These are phyloP conservation scores for Hydraecia micacea DNA, from an alignment of 2,888 invertebrate genomes.

Conservation along the genomic window DNA sequence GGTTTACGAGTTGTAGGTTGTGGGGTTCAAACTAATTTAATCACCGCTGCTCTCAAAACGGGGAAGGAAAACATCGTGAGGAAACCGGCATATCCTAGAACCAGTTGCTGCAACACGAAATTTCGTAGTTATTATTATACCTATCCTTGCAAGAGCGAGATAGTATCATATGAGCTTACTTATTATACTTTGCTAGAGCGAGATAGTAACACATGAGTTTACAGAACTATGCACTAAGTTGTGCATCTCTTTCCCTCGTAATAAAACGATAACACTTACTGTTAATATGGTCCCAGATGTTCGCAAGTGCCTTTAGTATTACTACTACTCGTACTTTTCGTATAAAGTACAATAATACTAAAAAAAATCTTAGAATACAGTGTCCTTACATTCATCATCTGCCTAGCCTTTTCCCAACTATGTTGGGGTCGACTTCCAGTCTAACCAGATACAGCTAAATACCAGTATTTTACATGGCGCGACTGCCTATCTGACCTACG, in stretches of 20 bases:
- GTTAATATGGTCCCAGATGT: slow-evolving; percentile 51
- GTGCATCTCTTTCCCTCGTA: slow-evolving; percentile 32
- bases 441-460: no score
- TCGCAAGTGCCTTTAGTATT: slow-evolving; percentile 37
- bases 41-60: no score
- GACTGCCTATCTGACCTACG: no score
- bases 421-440: no score
- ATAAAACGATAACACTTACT: slow-evolving; percentile 46
- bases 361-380: not conserved
- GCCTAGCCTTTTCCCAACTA: no score
- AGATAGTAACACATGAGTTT: slow-evolving; percentile 16
- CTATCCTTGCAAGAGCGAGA: slow-evolving; percentile 10
- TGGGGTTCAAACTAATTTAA: no score
- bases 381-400: not conserved
- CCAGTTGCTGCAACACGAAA: slow-evolving; percentile 18
- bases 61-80: no score
- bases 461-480: no score
- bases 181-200: slow-evolving; percentile 3
- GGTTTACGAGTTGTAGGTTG: no score
- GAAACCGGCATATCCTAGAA: no score
- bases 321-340: slow-evolving; percentile 35
- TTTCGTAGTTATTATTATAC: slow-evolving; percentile 16
- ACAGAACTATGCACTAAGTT: slow-evolving; percentile 38
- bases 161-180: not conserved
- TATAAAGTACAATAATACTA: not conserved